Base-by-base conservation (phyloP, 2,797 vertebrate genomes). In the Cossypha polioptera region DNA sequence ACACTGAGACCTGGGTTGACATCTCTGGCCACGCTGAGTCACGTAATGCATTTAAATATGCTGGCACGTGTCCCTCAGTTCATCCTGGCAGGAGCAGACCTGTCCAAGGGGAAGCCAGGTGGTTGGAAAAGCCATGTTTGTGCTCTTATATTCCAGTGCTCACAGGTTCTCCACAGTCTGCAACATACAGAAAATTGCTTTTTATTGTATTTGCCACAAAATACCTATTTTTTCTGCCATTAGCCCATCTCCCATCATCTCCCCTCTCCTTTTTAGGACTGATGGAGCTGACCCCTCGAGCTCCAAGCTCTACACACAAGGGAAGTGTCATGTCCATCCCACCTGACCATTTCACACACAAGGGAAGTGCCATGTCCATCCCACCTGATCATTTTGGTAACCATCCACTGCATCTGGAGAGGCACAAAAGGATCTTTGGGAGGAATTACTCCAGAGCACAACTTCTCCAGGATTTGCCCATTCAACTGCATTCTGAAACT, bases 401-500 rank as follows among this genome's bases (percentile, higher is more conserved):
- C 15, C 0, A 1, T 25, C 22, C 55, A 24, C 29, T 62, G 50
- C 16, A 43, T 7, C 51, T 83, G 62, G 25, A 82, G 57, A 77
- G 24, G 11, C 28, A 31, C 63, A 86, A 76, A 90, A 48, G 8
- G 31, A 62, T 35, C 33, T 48, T 42, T n/a, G 21, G 43, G 38
- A 38, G 11, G 0, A 80, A 59, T 66, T 62, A 78, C 48, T 62
- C 36, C 36, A 69, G 69, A 78, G 19, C 9, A 68, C 11, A 38
- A 35, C 57, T 88, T 91, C 67, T 94, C 38, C 65, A 77, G 73
- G 75, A 84, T 95, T 92, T 93, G 62, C 68, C 84, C 81, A 31
- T 93, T 90, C 88, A 76, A 13, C 53, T 76, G 83, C 76, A 69
- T 94, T 96, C 73, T 95, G 78, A 93, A 94, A 84, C 79, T 90